These are phyloP conservation scores for Hapalemur alaotrensis DNA, from an alignment of 2,797 vertebrate species.

Conservation along the genomic window DNA sequence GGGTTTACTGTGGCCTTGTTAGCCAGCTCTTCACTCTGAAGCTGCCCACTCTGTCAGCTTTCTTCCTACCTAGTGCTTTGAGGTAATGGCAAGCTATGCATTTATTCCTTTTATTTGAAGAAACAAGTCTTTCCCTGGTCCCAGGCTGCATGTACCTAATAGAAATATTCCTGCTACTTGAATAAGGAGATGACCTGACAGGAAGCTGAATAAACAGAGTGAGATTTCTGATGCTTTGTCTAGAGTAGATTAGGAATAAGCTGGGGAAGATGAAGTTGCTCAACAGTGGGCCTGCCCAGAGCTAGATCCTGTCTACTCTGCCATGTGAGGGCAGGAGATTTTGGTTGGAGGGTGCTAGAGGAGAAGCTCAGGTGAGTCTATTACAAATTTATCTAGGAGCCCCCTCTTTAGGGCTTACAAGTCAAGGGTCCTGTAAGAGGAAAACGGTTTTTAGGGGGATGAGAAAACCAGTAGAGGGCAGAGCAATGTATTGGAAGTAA, in stretches of 20 bases:
- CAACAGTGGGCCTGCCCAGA: background rate
- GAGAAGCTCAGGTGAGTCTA: background rate
- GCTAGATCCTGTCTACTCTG: background rate
- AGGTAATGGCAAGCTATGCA: background rate
- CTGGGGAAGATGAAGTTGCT: background rate
- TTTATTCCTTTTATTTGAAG: constrained; percentile 50
- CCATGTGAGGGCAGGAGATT: background rate
- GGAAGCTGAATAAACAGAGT: background rate
- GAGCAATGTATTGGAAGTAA: background rate
- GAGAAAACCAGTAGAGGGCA: background rate
- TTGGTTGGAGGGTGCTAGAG: background rate
- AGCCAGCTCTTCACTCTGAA: background rate
- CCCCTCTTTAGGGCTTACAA: background rate
- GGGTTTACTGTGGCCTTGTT: background rate
- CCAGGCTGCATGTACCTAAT: background rate
- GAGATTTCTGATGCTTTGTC: background rate
- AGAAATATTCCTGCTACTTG: constrained; percentile 31
- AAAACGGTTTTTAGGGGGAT: background rate
- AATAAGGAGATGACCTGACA: constrained; percentile 23
- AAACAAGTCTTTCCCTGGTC: constrained; percentile 27
- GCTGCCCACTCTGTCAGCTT: background rate
- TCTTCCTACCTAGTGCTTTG: constrained; percentile 14
- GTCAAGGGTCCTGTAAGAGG: background rate
- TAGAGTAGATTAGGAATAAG: background rate
- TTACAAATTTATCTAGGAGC: background rate